These are phyloP conservation scores for Drosophila phalerata DNA, from an alignment of 2,888 invertebrate genomes.

Conservation along the genomic window DNA sequence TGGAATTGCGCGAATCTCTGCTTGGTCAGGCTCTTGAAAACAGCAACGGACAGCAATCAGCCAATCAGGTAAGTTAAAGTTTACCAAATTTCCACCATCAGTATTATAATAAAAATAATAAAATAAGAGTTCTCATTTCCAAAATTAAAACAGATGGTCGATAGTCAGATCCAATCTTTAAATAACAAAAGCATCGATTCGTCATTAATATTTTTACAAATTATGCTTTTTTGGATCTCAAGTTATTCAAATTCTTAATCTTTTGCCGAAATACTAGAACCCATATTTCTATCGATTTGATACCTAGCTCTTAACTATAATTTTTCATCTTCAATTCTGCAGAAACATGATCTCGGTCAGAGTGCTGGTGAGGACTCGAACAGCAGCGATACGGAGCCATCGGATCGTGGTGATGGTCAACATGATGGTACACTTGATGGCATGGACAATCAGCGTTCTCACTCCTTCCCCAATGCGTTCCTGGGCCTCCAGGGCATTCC, in stretches of 20 bases:
- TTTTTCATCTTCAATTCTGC: slow-evolving; percentile 57
- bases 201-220: no score
- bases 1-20: slow-evolving; percentile 90
- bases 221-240: no score
- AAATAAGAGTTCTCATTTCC: no score
- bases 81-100: not conserved
- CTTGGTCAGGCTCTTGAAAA: slow-evolving; percentile 91
- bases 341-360: slow-evolving; percentile 88
- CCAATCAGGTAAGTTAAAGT: slow-evolving; percentile 63
- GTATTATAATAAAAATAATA: no score
- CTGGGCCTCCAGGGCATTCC: slow-evolving; percentile 92
- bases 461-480: slow-evolving; percentile 92
- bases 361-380: slow-evolving; percentile 93
- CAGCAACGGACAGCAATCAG: slow-evolving; percentile 87
- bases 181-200: no score
- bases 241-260: no score
- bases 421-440: slow-evolving; percentile 88
- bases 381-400: slow-evolving; percentile 93
- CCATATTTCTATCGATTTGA: no score
- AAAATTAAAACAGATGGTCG: no score
- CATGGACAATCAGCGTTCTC: slow-evolving; percentile 89
- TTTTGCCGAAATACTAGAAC: no score
- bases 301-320: no score
- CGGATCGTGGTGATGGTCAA: slow-evolving; percentile 88
- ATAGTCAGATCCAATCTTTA: no score